Conservation (phyloP, 2,797 vertebrate genomes). For the Myiotriccus ornatus region DNA sequence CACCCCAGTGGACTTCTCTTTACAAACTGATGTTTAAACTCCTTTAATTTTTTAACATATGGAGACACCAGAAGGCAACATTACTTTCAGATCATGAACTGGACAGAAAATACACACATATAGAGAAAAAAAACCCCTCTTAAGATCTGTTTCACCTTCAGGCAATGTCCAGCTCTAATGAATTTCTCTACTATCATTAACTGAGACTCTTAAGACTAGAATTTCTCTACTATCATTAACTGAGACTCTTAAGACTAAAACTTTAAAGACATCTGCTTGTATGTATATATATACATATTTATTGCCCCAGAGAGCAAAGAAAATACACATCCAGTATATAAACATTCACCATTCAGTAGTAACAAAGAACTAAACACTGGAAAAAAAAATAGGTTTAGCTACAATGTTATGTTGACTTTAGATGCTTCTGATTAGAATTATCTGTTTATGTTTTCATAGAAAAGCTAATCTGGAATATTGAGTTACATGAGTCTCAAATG, state of each 20-base stretch:
- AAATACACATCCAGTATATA: background rate
- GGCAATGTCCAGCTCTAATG: background rate
- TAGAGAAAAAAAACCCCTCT: background rate
- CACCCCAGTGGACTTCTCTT: background rate
- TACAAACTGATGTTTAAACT: background rate
- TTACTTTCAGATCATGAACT: background rate
- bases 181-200: background rate
- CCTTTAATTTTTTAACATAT: background rate
- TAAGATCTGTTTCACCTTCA: background rate
- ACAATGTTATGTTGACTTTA: background rate
- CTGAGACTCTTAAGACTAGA: background rate
- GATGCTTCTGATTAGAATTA: background rate
- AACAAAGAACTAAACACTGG: background rate
- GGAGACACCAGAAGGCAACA: background rate
- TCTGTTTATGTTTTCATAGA: background rate
- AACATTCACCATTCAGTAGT: background rate
- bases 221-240: background rate
- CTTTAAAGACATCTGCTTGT: background rate
- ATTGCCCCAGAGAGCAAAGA: background rate
- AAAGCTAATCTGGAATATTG: background rate
- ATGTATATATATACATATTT: background rate
- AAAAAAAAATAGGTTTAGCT: background rate
- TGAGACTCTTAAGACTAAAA: background rate
- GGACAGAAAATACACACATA: background rate
- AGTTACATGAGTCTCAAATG: background rate